Percentiles rank a stretch among this genome's conserved stretches.
These are phyloP conservation scores for Ochropacha duplaris DNA, from an alignment of 2,888 invertebrate species.

Conservation along the genomic window DNA sequence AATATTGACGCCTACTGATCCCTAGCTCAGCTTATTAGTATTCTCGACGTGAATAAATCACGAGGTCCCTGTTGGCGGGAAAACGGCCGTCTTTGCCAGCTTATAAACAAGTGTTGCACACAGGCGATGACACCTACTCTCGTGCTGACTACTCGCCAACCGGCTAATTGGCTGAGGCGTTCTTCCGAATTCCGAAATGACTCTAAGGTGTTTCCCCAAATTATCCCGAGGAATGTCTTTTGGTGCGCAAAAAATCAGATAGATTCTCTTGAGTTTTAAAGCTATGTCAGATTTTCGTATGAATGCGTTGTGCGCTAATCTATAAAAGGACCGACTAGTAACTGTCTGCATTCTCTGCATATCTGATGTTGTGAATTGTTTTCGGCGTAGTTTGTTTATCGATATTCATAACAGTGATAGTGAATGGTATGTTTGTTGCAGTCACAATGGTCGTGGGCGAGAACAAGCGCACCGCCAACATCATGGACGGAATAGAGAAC, in stretches of 20 bases:
- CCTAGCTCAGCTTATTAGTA: conserved; percentile 50
- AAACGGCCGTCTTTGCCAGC: conserved; percentile 53
- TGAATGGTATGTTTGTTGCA: conserved; percentile 56
- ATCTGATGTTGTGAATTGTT: conserved; percentile 1
- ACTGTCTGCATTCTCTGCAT: too few species aligned
- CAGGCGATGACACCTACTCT: conserved; percentile 44
- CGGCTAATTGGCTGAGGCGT: conserved; percentile 45
- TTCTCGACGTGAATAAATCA: conserved; percentile 62
- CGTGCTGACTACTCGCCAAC: conserved; percentile 44
- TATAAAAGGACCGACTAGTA: background rate
- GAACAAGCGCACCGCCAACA: conserved; percentile 86
- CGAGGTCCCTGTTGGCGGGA: conserved; percentile 53
- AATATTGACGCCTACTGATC: background rate
- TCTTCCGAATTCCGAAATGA: conserved; percentile 46
- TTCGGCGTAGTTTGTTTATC: conserved; percentile 6
- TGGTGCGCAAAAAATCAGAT: conserved; percentile 13
- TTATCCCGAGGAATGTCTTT: conserved; percentile 30
- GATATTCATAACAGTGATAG: conserved; percentile 16
- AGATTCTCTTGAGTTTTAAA: too few species aligned
- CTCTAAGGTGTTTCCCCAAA: conserved; percentile 59
- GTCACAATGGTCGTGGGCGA: conserved; percentile 93
- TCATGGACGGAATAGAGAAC: conserved; percentile 95
- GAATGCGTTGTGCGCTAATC: too few species aligned
- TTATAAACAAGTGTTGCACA: conserved; percentile 55
- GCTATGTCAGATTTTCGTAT: too few species aligned